Conservation (phyloP, 2,888 invertebrate species). For the Pyrrhosoma nymphula region DNA sequence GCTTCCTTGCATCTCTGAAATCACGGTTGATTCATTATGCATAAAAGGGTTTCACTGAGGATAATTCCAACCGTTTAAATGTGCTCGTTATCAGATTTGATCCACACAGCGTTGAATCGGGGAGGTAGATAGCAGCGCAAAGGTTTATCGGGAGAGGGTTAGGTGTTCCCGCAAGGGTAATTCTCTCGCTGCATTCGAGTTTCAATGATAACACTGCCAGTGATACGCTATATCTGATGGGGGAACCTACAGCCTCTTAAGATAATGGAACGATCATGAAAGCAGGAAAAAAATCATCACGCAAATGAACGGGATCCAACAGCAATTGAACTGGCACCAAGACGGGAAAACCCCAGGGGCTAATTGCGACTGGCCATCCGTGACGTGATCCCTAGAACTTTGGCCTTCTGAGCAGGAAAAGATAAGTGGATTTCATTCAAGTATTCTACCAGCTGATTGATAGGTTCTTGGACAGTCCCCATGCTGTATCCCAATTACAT, state of each 20-base stretch:
- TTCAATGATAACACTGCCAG: not conserved
- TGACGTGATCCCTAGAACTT: slow-evolving; percentile 38
- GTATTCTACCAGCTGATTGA: too few relatives aligned
- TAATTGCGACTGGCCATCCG: not conserved
- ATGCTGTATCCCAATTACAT: too few relatives aligned
- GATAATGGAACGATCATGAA: too few relatives aligned
- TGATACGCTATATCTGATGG: not conserved
- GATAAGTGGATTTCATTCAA: slow-evolving; percentile 62
- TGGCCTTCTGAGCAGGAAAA: slow-evolving; percentile 20
- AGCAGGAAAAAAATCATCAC: not conserved
- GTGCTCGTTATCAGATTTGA: not conserved
- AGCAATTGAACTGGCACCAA: not conserved
- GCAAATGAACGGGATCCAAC: not conserved
- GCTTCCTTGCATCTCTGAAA: too few relatives aligned
- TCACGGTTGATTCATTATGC: not conserved
- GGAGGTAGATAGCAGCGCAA: not conserved
- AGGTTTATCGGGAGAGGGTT: not conserved
- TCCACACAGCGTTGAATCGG: not conserved
- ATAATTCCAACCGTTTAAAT: not conserved
- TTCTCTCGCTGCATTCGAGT: not conserved
- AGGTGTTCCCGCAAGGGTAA: too few relatives aligned
- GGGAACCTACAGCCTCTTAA: not conserved
- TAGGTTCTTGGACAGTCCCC: too few relatives aligned
- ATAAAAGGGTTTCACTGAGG: not conserved
- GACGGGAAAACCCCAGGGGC: not conserved